These are phyloP conservation scores for Pteropus alecto DNA, from an alignment of 2,113 vertebrate genomes.

Conservation along the genomic window DNA sequence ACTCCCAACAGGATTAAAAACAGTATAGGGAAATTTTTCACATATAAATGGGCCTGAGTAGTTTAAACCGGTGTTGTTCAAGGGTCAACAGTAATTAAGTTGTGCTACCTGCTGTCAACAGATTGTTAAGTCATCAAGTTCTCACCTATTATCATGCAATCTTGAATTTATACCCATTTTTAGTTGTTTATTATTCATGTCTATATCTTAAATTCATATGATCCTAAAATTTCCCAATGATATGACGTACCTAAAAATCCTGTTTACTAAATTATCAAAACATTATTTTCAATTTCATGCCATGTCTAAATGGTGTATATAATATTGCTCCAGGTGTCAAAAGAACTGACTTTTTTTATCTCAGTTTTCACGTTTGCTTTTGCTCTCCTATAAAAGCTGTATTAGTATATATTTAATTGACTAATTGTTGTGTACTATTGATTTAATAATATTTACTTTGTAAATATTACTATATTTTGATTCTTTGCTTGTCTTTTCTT, in stretches of 20 bases:
- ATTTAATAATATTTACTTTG: neutral
- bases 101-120: neutral
- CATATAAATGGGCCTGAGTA: neutral
- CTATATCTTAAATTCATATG: neutral
- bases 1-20: neutral
- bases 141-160: neutral
- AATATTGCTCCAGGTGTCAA: neutral
- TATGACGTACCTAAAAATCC: neutral
- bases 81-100: neutral
- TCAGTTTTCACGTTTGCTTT: constrained; percentile 25
- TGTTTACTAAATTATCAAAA: neutral
- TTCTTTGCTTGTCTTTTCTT: neutral
- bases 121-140: neutral
- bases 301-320: neutral
- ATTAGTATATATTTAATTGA: neutral
- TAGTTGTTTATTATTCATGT: neutral
- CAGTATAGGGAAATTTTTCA: neutral
- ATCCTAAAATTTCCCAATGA: neutral
- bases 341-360: neutral
- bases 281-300: neutral
- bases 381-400: neutral
- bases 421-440: neutral
- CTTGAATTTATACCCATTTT: neutral
- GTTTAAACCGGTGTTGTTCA: neutral
- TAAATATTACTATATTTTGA: neutral